These are phyloP conservation scores for Paraescarpia echinospica DNA, from an alignment of 1,140 invertebrate species.

Conservation along the genomic window DNA sequence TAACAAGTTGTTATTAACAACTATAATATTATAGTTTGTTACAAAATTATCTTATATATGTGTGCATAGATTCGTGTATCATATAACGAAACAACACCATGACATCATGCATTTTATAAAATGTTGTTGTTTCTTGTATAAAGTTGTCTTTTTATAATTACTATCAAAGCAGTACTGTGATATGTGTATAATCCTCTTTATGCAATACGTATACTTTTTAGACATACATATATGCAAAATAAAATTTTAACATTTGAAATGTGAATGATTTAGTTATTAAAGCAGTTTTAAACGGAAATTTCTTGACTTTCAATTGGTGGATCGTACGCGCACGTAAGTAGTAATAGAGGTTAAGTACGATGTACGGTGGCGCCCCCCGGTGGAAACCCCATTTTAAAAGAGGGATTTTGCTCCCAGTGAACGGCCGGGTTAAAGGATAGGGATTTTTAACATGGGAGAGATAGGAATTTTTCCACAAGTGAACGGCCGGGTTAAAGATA, in stretches of 20 bases:
- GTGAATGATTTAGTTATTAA: background rate
- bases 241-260: background rate
- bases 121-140: background rate
- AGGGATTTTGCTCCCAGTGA: too few species aligned
- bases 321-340: background rate
- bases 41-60: background rate
- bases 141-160: background rate
- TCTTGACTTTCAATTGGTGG: background rate
- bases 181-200: background rate
- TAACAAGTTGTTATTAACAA: background rate
- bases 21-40: background rate
- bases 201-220: background rate
- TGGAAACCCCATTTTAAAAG: too few species aligned
- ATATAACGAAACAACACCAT: background rate
- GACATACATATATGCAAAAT: background rate
- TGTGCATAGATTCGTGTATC: background rate
- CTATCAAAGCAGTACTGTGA: background rate
- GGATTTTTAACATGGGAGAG: too few species aligned
- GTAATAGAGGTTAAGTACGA: too few species aligned
- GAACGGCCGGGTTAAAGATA: too few species aligned
- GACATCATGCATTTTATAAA: background rate
- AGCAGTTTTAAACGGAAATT: background rate
- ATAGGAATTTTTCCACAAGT: too few species aligned
- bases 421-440: too few species aligned
- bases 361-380: too few species aligned